Evolutionary conservation across 2,797 vertebrate species (phyloP), one percentile per base, ranked within the genome.

Genomic region (Xiphophorus birchmanni): DNA sequence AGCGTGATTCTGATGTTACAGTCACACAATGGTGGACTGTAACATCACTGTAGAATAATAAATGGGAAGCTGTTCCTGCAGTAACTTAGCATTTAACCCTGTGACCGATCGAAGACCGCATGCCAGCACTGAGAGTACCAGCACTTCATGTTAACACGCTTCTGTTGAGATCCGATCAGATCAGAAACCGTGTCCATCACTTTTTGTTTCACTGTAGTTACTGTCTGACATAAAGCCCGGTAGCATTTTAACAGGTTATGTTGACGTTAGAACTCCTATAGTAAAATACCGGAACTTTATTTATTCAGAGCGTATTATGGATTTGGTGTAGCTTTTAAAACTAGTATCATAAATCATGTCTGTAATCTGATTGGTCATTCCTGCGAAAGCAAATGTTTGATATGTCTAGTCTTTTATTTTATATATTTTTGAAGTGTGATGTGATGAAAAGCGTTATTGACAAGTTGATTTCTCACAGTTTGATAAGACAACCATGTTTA

Each of bases 1-100:
- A 37, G 6, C 78, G 26, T 72, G 65, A 78, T 84, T 40, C 48
- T 79, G 37, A 12, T 15, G 60, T 54, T 40, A 21, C 35, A 67
- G 63, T 67, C 17, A 1, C 63, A 35, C 17, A 40, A 67, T 35
- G 35, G 63, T 40, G 63, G 63, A 67, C 18, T 21, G 35, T 37
- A 35, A 35, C n/a, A 3, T 17, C 29, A 2, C 58, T 17, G 58
- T 37, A 9, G 37, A 65, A 37, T 67, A 40, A 67, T 40, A 67
- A 67, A 18, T 9, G 32, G 32, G 60, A 29, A 65, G 13, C 60
- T 65, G 60, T 35, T 9, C 6, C 63, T 40, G 63, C 35, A 3
- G 17, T 67, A 40, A 23, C 18, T 67, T 21, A 4, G 63, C 63
- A 23, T 37, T 67, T 67, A 37, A 21, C 18, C 17, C 63, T 40